A percentile compares a stretch with the other conserved stretches of the same genome.
These are phyloP conservation scores for Anthonomus grandis DNA, from an alignment of 1,140 invertebrate genomes.

Conservation along the genomic window DNA sequence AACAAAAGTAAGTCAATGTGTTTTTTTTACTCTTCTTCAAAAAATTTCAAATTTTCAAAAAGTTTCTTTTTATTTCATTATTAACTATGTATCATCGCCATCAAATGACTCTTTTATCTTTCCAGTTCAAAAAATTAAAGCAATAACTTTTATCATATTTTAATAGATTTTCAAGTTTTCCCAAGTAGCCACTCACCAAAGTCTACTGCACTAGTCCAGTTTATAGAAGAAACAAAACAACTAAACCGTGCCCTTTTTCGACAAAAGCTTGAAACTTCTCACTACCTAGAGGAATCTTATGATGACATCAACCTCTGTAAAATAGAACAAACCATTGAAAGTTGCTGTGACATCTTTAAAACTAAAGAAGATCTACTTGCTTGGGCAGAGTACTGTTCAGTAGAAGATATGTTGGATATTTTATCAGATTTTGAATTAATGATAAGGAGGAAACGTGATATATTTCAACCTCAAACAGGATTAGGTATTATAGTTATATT, in stretches of 20 bases:
- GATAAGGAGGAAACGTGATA: neutral
- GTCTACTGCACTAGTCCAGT: no score
- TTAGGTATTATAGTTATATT: no score
- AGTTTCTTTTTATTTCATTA: constrained; percentile 1
- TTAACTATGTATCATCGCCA: neutral
- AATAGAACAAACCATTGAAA: constrained; percentile 2
- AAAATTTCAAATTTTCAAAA: neutral
- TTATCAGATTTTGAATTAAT: constrained; percentile 5
- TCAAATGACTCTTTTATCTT: neutral
- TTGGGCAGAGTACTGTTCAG: constrained; percentile 13
- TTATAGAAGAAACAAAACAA: neutral
- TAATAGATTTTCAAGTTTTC: no score
- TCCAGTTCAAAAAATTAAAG: no score
- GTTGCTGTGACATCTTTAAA: constrained; percentile 18
- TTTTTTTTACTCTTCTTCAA: neutral
- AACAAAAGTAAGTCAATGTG: constrained; percentile 19
- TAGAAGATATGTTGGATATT: constrained; percentile 15
- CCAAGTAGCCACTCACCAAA: no score
- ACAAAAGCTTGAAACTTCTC: constrained; percentile 1
- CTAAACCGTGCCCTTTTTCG: constrained; percentile 5
- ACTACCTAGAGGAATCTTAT: neutral
- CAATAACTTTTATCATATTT: no score
- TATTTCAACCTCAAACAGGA: neutral
- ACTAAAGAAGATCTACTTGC: constrained; percentile 4
- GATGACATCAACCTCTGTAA: constrained; percentile 8